Evolutionary conservation across 2,888 invertebrate species (phyloP), one percentile per base, ranked within the genome.

Genomic region (Agriotes lineatus): DNA sequence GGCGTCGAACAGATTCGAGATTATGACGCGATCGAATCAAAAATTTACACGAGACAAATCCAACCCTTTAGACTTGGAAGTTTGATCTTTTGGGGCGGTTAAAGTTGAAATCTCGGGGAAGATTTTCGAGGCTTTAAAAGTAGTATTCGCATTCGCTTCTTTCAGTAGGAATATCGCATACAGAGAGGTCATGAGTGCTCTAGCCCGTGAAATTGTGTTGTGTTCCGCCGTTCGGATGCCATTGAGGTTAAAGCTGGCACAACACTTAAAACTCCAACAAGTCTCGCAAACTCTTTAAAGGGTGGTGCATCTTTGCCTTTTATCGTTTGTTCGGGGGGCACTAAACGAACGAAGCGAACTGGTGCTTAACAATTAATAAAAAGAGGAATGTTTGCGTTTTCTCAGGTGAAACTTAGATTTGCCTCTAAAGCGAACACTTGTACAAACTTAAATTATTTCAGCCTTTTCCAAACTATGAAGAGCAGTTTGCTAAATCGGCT

Each of bases 171-270:
- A 72, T 74, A 70, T 72, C 70, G 72, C 74, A 73, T 72, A 73
- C 72, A 73, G 72, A 71, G 72, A 72, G 75, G 75, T 75, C 77
- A 76, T 75, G 77, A 73, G 74, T 73, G 73, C 70, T 68, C 35
- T 70, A 70, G 74, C 72, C 77, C 77, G 76, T 79, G 77, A 79
- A 79, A 79, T 79, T 79, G 76, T 77, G 74, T 76, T 74, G 76
- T 75, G 75, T 78, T 78, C 75, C 71, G 74, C 74, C 72, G 76
- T 77, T 78, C 72, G 72, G 68, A 74, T 76, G 70, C 73, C 70
- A 74, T 74, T 75, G 74, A 75, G 75, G 71, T 72, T 73, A 72
- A 76, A 75, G 70, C 71, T 73, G 67, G 67, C 72, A 63, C 72
- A 72, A 75, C 71, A 70, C 64, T 74, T 71, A 70, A 67, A 67